Base-by-base conservation (phyloP, 2,888 invertebrate genomes). In the Leptopilina myrica region DNA sequence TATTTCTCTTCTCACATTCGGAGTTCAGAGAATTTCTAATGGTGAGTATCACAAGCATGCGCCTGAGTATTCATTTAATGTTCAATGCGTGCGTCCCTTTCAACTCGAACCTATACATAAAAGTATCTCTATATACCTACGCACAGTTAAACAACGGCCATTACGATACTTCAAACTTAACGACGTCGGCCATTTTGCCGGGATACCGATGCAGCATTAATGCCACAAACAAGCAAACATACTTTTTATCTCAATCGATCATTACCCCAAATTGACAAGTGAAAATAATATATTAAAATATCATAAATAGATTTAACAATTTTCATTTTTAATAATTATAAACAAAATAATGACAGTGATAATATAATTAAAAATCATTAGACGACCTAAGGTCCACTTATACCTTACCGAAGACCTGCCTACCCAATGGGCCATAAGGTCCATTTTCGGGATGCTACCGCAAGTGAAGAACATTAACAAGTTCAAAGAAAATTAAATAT, bases 51-150 rank as follows among this genome's bases (percentile, higher is more conserved):
- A 65, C 69, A 49, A 56, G 66, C 14, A 40, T 40, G 53, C 73
- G 73, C 56, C 73, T 76, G 76, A 64, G 76, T 78, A 56, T 73
- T 53, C 73, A 20, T 76, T 75, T 76, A 69, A 62, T 62, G 67
- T 64, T 67, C 40, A 76, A 76, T 79, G 79, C 79, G 76, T 76
- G 67, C 76, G 79, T 79, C 79, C 62, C 62, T 79, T 76, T 69
- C 62, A 20, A 33, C 69, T 53, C 69, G 12, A 67, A 69, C 53
- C 53, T 69, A 9, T 11, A 69, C 69, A 14, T 69, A 53, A 62
- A 62, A 53, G 8, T 69, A 69, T 69, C 33, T 14, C 69, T 69
- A 69, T 53, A 69, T 69, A 69, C 53, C 14, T 26, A 56, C 33
- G 53, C 53, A 69, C 53, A 53, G 53, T 69, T 69, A 69, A 69